phyloP scores from a whole-genome alignment of 2,888 invertebrate species.

The Ligdia adustata region DNA sequence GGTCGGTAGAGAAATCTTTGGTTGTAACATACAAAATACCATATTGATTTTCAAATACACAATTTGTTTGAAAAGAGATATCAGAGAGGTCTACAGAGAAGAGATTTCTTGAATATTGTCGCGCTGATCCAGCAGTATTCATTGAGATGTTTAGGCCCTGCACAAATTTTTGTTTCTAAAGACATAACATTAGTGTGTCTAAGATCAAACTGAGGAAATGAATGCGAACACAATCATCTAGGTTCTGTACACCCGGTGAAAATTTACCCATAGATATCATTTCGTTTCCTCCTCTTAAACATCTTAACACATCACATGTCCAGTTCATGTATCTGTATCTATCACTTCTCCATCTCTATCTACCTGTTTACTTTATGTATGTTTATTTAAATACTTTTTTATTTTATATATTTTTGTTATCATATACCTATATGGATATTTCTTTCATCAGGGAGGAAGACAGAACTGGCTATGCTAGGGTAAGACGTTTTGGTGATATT shows the following conservation, averaged over 20 bases:
- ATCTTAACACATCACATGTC: conserved; percentile 42
- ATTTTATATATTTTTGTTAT: conserved; percentile 44
- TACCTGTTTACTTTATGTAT: conserved; percentile 44
- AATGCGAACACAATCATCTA: conserved; percentile 62
- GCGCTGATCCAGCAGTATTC: conserved; percentile 1
- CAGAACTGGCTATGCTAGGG: conserved; percentile 83
- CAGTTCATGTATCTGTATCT: conserved; percentile 28
- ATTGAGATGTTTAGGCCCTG: conserved; percentile 35
- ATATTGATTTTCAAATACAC: too few relatives aligned
- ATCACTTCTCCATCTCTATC: conserved; percentile 35
- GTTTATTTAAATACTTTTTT: conserved; percentile 44
- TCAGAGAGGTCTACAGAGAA: too few relatives aligned
- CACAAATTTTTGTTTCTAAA: conserved; percentile 33
- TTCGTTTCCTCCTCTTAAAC: conserved; percentile 31
- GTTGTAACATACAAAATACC: too few relatives aligned
- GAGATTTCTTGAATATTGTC: neutral
- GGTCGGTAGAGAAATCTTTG: too few relatives aligned
- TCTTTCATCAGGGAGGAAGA: conserved; percentile 85
- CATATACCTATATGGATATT: conserved; percentile 60
- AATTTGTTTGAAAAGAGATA: too few relatives aligned
- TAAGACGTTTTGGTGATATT: conserved; percentile 79
- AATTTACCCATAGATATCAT: conserved; percentile 27
- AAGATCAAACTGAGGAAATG: conserved; percentile 53
- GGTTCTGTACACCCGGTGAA: conserved; percentile 33
- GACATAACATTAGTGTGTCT: conserved; percentile 17